Base-by-base conservation (phyloP, 1,140 invertebrate species). In the Aphidius ervi region DNA sequence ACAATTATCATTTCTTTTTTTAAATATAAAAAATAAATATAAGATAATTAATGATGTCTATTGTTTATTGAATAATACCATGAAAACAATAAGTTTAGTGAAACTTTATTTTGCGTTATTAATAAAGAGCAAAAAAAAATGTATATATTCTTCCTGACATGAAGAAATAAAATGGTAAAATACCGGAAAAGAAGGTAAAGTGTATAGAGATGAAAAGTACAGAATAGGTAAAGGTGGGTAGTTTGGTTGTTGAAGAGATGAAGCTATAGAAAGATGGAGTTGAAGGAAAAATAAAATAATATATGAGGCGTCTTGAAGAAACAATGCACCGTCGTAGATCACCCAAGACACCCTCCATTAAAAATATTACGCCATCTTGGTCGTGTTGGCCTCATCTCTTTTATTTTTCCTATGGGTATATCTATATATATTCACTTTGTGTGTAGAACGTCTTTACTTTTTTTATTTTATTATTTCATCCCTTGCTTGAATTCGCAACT, bases 261-360 rank as follows among this genome's bases (percentile, higher is more conserved):
- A 31, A 31, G 23, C 23, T 31, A 31, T 2, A 37, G 10, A 52
- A 40, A 48, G 56, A 43, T 16, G 49, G 40, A 43, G 47, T 23
- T 58, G 6, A 41, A 56, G 23, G 40, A n/a, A 54, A 45, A 53
- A 60, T 65, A 68, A 73, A 72, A 74, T 70, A 74, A 73, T 73
- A 68, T 70, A 70, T 68, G 68, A 70, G 67, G 63, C 65, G 70
- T 71, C 71, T 70, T 68, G 63, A 61, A 63, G 70, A 74, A 73
- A 74, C 69, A 75, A 72, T 73, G 69, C 69, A 62, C 62, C 63
- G 64, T 73, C 71, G 70, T 74, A 75, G 68, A 74, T 74, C 70
- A 74, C 71, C 69, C 68, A 67, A 69, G 70, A 77, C 71, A 72
- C 70, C 71, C 70, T 76, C 73, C 74, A 61, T 61, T 46, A 55